Evolutionary conservation across 2,113 vertebrate species (phyloP).

Genomic region (Eulemur rufifrons): DNA sequence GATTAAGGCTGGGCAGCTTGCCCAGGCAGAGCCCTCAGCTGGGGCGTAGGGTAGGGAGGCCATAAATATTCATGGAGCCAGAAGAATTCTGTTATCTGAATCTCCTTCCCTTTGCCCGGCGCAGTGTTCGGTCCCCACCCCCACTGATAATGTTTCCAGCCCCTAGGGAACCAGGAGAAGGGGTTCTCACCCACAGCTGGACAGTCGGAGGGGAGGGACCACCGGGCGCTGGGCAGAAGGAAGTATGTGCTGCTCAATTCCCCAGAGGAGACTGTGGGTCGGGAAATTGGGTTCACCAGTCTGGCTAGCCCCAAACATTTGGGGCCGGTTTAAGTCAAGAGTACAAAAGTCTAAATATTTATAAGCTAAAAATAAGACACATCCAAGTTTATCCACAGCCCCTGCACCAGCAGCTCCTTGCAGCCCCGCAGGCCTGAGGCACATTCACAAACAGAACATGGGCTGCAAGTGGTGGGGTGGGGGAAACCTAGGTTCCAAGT

Average conservation of each 20-base stretch:
- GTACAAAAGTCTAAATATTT: constrained; percentile 51
- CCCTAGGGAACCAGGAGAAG: background rate
- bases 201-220: background rate
- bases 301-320: background rate
- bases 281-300: constrained; percentile 4
- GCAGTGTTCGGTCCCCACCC: background rate
- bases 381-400: background rate
- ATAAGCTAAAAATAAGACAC: background rate
- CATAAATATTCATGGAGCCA: background rate
- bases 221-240: background rate
- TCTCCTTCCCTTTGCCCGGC: background rate
- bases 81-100: background rate
- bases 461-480: background rate
- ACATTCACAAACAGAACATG: background rate
- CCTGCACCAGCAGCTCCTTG: background rate
- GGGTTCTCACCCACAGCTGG: background rate
- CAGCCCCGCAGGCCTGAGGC: background rate
- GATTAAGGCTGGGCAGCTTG: background rate
- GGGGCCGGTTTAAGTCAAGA: background rate
- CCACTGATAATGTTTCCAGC: background rate
- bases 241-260: background rate
- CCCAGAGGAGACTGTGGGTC: background rate
- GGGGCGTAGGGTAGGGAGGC: too few species aligned
- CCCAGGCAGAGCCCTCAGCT: background rate
- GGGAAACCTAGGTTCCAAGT: background rate